Base-by-base conservation (phyloP, 2,797 vertebrate genomes). In the Synanceia verrucosa region DNA sequence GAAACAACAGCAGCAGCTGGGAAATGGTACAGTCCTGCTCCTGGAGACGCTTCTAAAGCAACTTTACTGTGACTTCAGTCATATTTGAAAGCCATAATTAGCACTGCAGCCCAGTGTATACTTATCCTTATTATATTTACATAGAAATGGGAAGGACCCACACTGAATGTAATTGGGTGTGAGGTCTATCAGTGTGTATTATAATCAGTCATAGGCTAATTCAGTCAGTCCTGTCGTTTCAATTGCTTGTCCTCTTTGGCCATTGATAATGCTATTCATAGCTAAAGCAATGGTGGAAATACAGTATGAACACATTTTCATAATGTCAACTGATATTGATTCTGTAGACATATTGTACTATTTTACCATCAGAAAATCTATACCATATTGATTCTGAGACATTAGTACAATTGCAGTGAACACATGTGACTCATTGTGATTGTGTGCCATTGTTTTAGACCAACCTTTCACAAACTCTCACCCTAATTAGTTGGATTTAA, bases 1-100 rank as follows among this genome's bases (percentile, higher is more conserved):
- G 43, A 64, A 75, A 83, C 62, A 67, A 67, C 68, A 66, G 36
- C 16, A 57, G 66, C 71, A 73, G 51, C 48, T 33, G 51, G 31
- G 33, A 50, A n/a, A 21, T 24, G 37, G 52, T 70, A 59, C 39
- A 44, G 60, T 57, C 18, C 33, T 74, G 47, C 44, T 81, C 16
- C 24, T 61, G 24, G 43, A 70, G 34, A 33, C 11, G 23, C 61
- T 63, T 39, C 16, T 51, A 29, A 50, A 36, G 21, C 3, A 5
- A 43, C 29, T 65, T 56, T 52, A 58, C 23, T 53, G 24, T 66
- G 48, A 43, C 0, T 21, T 69, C 24, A 29, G 37, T 36, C 44
- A 41, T 62, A 39, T 56, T 52, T 58, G 31, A 52, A 58, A 61
- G 4, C 4, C 1, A 24, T 24, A 11, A 72, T 73, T 58, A 67